Percentiles rank a stretch among this genome's conserved stretches.
These are phyloP conservation scores for Neuroterus valhalla DNA, from an alignment of 1,140 invertebrate species.

Conservation along the genomic window DNA sequence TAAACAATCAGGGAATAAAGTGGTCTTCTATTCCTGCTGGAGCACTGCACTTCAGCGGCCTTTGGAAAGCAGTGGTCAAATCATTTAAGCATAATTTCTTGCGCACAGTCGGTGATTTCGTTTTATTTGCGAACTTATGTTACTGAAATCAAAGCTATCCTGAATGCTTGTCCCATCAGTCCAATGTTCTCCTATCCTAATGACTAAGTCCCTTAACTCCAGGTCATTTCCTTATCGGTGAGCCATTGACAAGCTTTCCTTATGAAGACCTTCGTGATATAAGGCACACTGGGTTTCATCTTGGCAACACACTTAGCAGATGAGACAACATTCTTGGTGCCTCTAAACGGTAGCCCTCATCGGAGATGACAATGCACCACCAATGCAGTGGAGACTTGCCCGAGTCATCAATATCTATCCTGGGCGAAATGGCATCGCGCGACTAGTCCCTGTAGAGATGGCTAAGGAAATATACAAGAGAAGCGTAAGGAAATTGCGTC, in stretches of 20 bases:
- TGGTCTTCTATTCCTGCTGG: conserved; percentile 59
- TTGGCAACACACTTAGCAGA: too few relatives aligned
- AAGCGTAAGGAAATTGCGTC: too few relatives aligned
- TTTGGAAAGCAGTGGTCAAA: conserved; percentile 59
- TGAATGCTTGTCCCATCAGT: too few relatives aligned
- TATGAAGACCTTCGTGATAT: conserved; percentile 33
- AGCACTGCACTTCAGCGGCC: conserved; percentile 54
- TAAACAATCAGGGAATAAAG: conserved; percentile 42
- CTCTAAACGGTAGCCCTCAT: not conserved
- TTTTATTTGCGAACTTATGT: conserved; percentile 54
- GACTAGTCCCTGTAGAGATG: not conserved
- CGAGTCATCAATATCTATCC: not conserved
- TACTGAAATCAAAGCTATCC: conserved; percentile 54
- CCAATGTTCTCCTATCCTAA: conserved; percentile 55
- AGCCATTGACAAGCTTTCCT: too few relatives aligned
- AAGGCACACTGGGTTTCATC: too few relatives aligned
- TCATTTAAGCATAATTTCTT: conserved; percentile 50
- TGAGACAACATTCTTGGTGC: too few relatives aligned
- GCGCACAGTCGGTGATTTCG: conserved; percentile 24
- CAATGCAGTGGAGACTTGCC: not conserved
- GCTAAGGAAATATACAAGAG: not conserved
- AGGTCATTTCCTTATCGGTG: too few relatives aligned
- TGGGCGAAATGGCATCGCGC: not conserved
- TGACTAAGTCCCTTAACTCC: conserved; percentile 58
- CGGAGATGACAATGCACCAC: not conserved